These are phyloP conservation scores for Morone chrysops DNA, from an alignment of 2,113 vertebrate genomes.

Conservation along the genomic window DNA sequence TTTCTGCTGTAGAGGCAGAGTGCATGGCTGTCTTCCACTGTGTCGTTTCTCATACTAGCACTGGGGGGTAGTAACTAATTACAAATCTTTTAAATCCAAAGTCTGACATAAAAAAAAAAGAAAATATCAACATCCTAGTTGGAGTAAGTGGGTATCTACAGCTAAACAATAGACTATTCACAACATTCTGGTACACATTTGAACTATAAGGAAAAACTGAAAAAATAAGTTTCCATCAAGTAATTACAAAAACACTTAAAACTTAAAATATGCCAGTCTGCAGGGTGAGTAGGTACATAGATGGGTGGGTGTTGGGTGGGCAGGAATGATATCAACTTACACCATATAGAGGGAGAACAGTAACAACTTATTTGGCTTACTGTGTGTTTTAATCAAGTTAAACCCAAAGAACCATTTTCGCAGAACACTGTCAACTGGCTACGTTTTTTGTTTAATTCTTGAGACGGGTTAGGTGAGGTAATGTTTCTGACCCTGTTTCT, in stretches of 20 bases:
- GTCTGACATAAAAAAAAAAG: not conserved
- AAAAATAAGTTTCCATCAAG: not conserved
- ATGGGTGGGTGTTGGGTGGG: not conserved
- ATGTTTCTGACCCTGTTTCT: conserved; percentile 40
- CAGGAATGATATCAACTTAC: not conserved
- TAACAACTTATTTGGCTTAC: not conserved
- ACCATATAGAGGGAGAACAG: not conserved
- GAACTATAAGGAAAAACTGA: not conserved
- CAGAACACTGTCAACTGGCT: not conserved
- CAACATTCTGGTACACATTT: not conserved
- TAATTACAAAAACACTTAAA: not conserved
- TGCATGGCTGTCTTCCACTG: not conserved
- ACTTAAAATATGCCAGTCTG: not conserved
- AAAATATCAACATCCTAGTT: not conserved
- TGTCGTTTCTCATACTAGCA: not conserved
- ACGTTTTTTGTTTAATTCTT: conserved; percentile 6
- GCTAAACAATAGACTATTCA: not conserved
- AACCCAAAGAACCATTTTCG: not conserved
- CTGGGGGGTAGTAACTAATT: not conserved
- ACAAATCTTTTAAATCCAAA: not conserved
- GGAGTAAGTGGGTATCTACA: not conserved
- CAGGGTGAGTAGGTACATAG: not conserved
- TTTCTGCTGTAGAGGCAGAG: too few relatives aligned
- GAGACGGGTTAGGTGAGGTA: conserved; percentile 22
- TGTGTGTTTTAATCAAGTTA: not conserved